Evolutionary conservation across 2,888 invertebrate genomes (phyloP).

Genomic region (Athalia circularis): DNA sequence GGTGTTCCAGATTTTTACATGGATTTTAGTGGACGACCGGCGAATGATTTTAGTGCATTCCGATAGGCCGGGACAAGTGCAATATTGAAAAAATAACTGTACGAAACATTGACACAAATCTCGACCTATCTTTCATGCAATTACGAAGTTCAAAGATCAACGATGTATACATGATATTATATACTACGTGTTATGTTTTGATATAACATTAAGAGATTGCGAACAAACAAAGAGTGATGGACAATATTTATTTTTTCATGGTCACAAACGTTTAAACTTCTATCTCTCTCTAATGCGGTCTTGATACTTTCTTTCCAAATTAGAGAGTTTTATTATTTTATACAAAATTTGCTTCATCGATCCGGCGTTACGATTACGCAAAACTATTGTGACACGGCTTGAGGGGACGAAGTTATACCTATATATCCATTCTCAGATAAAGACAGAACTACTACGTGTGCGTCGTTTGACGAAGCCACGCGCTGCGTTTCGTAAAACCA

Average conservation of each 20-base stretch:
- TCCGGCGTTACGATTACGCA: too few species aligned
- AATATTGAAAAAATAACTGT: constrained; percentile 68
- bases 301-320: constrained; percentile 63
- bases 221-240: neutral
- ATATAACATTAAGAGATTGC: neutral
- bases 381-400: too few species aligned
- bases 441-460: constrained; percentile 26
- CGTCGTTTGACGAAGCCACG: constrained; percentile 39
- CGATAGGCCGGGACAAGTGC: constrained; percentile 76
- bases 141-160: constrained; percentile 27
- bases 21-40: too few species aligned
- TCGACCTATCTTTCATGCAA: constrained; percentile 73
- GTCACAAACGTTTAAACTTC: neutral
- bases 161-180: neutral
- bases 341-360: neutral
- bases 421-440: constrained; percentile 8
- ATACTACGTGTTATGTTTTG: neutral
- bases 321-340: constrained; percentile 52
- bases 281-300: constrained; percentile 59
- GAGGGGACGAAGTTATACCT: neutral
- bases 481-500: constrained; percentile 25
- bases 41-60: constrained; percentile 62
- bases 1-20: neutral
- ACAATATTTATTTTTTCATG: neutral
- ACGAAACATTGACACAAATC: constrained; percentile 74